A percentile compares a stretch with the other conserved stretches of the same genome.
Conservation (phyloP, 2,888 invertebrate species). For the Ormia ochracea region DNA sequence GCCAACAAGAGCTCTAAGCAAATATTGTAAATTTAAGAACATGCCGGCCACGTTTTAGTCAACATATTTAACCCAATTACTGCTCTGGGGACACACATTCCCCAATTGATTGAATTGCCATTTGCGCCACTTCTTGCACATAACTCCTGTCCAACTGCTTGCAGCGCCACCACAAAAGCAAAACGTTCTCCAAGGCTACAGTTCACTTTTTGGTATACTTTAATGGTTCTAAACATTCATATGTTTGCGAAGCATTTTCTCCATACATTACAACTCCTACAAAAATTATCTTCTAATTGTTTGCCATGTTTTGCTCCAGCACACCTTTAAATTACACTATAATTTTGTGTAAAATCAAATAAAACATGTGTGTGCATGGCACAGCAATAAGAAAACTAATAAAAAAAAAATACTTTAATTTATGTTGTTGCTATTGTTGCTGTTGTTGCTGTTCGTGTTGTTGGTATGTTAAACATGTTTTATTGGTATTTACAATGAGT, state of each 20-base stretch:
- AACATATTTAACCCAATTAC: no score
- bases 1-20: no score
- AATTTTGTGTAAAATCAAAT: slow-evolving; percentile 6
- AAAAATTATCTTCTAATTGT: not conserved
- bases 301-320: not conserved
- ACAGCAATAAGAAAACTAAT: slow-evolving; percentile 20
- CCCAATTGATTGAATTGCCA: no score
- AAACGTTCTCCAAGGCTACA: not conserved
- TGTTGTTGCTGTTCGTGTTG: slow-evolving; percentile 5
- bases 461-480: slow-evolving; percentile 49
- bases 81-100: no score
- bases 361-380: not conserved
- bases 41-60: no score
- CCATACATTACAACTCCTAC: slow-evolving; percentile 1
- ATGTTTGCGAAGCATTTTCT: slow-evolving; percentile 2
- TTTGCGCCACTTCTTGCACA: no score
- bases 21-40: no score
- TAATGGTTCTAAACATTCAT: not conserved
- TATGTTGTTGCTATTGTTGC: slow-evolving; percentile 10
- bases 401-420: slow-evolving; percentile 22
- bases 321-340: slow-evolving; percentile 34
- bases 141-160: not conserved
- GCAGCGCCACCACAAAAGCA: not conserved
- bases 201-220: not conserved
- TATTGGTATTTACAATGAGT: slow-evolving; percentile 50